phyloP scores from a whole-genome alignment of 2,888 invertebrate species.

The Dromius quadrimaculatus region DNA sequence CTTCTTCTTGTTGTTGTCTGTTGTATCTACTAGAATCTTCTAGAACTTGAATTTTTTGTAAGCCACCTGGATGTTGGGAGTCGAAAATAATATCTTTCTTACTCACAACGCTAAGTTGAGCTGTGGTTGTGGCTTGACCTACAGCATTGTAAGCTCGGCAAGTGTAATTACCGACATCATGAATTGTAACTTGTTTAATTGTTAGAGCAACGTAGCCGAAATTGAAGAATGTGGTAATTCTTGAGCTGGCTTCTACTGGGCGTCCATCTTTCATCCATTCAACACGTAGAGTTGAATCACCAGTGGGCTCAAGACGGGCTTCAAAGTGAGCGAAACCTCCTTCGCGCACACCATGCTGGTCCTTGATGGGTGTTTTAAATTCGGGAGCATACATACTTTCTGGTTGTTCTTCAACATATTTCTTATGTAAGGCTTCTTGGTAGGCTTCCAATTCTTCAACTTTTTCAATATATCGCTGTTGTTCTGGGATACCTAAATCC shows the following conservation, averaged over 20 bases:
- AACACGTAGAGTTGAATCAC: constrained; percentile 89
- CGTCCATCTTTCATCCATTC: constrained; percentile 95
- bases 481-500: constrained; percentile 90
- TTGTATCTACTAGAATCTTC: constrained; percentile 85
- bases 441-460: constrained; percentile 92
- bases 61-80: constrained; percentile 91
- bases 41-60: constrained; percentile 90
- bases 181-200: constrained; percentile 89
- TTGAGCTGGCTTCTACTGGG: constrained; percentile 91
- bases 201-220: constrained; percentile 96
- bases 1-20: constrained; percentile 76
- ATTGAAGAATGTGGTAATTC: constrained; percentile 93
- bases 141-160: constrained; percentile 89
- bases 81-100: constrained; percentile 89
- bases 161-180: constrained; percentile 91
- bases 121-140: constrained; percentile 87
- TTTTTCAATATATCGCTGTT: constrained; percentile 91
- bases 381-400: constrained; percentile 85
- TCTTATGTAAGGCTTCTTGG: constrained; percentile 84
- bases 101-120: constrained; percentile 85
- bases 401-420: constrained; percentile 82
- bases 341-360: constrained; percentile 88
- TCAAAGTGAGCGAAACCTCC: constrained; percentile 96
- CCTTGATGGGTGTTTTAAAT: constrained; percentile 90
- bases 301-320: constrained; percentile 92